These are phyloP conservation scores for Neoitamus cyanurus DNA, from an alignment of 2,888 invertebrate species.

Conservation along the genomic window DNA sequence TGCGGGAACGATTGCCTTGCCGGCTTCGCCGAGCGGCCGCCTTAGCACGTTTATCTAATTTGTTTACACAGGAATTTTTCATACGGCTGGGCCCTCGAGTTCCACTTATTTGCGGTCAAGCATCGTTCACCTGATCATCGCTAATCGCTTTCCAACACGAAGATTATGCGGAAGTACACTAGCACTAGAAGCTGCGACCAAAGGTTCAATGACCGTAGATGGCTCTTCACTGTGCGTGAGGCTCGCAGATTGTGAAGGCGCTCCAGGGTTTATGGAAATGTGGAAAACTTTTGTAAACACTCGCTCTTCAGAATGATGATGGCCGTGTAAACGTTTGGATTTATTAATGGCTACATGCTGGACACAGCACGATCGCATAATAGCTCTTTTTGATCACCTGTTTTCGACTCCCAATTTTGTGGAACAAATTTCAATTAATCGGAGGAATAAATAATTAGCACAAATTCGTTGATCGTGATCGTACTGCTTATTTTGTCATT, in stretches of 20 bases:
- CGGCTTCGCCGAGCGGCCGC: neutral
- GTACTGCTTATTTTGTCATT: neutral
- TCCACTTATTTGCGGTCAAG: neutral
- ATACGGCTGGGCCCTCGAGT: neutral
- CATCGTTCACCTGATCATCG: constrained; percentile 5
- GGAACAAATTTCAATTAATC: neutral
- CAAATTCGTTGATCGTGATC: neutral
- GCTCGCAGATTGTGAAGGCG: neutral
- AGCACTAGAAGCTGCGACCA: neutral
- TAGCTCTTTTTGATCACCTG: neutral
- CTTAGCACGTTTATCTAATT: neutral
- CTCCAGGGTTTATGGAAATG: neutral
- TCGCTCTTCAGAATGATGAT: neutral
- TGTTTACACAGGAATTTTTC: neutral
- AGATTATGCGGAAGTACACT: neutral
- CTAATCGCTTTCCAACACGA: constrained; percentile 1
- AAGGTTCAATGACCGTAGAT: neutral
- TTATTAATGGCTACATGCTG: neutral
- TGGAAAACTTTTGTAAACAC: neutral
- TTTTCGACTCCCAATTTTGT: neutral
- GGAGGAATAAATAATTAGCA: neutral
- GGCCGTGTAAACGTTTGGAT: neutral
- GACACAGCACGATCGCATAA: neutral
- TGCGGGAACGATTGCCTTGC: neutral
- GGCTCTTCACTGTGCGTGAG: neutral